Evolutionary conservation across 2,888 invertebrate species (phyloP), one percentile per base, ranked within the genome.

Genomic region (Malachius bipustulatus): DNA sequence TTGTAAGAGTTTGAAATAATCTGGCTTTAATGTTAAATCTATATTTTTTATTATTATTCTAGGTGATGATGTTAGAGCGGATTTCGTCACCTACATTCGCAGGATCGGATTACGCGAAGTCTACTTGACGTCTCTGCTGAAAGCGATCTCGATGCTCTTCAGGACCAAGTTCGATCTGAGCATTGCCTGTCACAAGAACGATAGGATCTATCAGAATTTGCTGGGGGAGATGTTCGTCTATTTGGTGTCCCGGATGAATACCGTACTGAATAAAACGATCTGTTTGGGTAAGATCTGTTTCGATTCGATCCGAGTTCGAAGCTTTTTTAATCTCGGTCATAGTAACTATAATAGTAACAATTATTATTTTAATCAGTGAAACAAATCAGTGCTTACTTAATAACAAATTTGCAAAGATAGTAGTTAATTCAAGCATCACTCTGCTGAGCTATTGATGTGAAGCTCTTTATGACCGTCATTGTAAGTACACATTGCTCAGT

Each of bases 211-310:
- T 34, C 49, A 50, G 27, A 48, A 47, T 27, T 52, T 55, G 30
- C 47, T 59, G n/a, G 49, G 54, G 3, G 46, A 52, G 28, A 41
- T 59, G 16, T 62, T 55, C 36, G 44, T 48, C 1, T 42, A 49
- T 30, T 41, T 63, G 29, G 42, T 57, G 14, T 49, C 50, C 29
- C 47, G 58, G 46, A 52, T 58, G 37, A 34, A 44, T 36, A 31
- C 27, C n/a, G n/a, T 19, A 8, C 24, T 19, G n/a, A 19, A 19
- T 19, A 19, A 19, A 19, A 19, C 24, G 6, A 6, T 19, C n/a
- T 6, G 6, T n/a, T 19, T 19, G 24, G 24, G 24, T 6, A 19
- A n/a, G n/a, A n/a, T n/a, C n/a, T n/a, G n/a, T n/a, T n/a, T n/a
- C n/a, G n/a, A n/a, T n/a, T n/a, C n/a, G n/a, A n/a, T n/a, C n/a